Evolutionary conservation across 1,140 invertebrate genomes (phyloP), one percentile per base, ranked within the genome.

Genomic region (Aphaenogaster ashmeadi): DNA sequence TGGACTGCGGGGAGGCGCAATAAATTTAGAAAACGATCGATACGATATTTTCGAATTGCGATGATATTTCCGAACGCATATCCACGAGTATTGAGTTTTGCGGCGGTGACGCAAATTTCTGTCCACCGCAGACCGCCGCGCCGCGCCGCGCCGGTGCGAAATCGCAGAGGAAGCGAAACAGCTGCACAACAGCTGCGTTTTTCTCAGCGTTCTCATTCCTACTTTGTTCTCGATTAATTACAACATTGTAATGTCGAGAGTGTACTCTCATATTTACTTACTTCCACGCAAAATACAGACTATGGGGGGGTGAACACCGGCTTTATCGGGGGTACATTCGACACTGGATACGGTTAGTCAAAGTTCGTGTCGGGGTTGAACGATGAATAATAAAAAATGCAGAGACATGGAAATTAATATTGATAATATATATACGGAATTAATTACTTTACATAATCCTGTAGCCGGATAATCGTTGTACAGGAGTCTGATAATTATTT

Each of bases 141-240:
- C 15, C 44, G 50, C 56, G 21, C 4, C 36, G 9, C 21, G 58
- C 21, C 66, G 41, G n/a, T 6, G 47, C 58, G n/a, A 69, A 79
- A 78, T 79, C 83, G 72, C 38, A 33, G 74, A 64, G 72, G 58
- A 78, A 79, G 50, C 58, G 33, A 86, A 78, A 84, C 81, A 84
- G 71, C 81, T 84, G 81, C 58, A 6, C n/a, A n/a, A 64, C 83
- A 86, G 83, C 83, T 86, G 83, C 27, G 58, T 79, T 86, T 85
- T 78, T 86, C 83, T 64, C 71, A 64, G 8, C 72, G n/a, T 38
- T 62, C 60, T 77, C 11, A 85, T 38, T 41, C 18, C 60, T 79
- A 74, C 69, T 84, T 67, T 52, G 21, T 58, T 56, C 74, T 50
- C 83, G 38, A 77, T 86, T 66, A 78, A 86, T 77, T 79, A 79